phyloP scores from a whole-genome alignment of 53 echinoderm and acorn worm genomes.

The Antedon mediterranea region DNA sequence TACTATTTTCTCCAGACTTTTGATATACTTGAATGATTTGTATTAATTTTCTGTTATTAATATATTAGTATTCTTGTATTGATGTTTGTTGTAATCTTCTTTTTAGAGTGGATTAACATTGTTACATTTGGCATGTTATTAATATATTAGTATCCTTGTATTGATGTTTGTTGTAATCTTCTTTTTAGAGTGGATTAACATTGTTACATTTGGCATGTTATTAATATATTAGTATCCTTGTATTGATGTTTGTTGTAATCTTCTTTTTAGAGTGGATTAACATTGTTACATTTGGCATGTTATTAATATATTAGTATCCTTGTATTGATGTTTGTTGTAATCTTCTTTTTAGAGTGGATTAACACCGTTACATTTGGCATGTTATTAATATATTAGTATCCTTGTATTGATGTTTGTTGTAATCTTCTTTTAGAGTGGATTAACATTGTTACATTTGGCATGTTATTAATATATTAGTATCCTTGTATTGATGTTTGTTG shows the following conservation, averaged over 20 bases:
- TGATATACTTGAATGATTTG: too few species aligned
- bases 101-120: constrained; percentile 82
- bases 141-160: too few species aligned
- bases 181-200: constrained; percentile 64
- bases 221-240: too few species aligned
- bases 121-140: constrained; percentile 71
- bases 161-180: constrained; percentile 4
- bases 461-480: too few species aligned
- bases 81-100: not conserved
- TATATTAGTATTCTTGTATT: not conserved
- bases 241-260: constrained; percentile 1
- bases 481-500: not conserved
- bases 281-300: constrained; percentile 80
- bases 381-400: too few species aligned
- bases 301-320: too few species aligned
- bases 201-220: constrained; percentile 82
- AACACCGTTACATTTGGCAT: constrained; percentile 79
- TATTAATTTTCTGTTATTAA: too few species aligned
- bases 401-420: not conserved
- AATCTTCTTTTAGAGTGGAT: constrained; percentile 44
- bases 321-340: not conserved
- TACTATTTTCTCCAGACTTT: too few species aligned
- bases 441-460: constrained; percentile 85
- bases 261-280: constrained; percentile 59
- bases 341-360: constrained; percentile 53